Evolutionary conservation across 2,888 invertebrate genomes (phyloP), one percentile per base, ranked within the genome.

Genomic region (Scaptomyza cyrtandrae): DNA sequence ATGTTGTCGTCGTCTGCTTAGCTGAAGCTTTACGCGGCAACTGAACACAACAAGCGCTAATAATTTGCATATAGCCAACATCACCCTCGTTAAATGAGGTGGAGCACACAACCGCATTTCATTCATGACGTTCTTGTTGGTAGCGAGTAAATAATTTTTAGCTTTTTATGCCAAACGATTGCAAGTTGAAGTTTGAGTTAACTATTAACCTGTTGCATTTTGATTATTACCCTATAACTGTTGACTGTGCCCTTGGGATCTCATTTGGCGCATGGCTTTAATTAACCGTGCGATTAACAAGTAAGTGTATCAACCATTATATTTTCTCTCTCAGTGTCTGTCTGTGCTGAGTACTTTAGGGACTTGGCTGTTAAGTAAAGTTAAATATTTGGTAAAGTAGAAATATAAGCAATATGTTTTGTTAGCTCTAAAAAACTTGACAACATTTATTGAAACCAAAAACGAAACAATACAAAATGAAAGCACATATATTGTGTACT

Each of bases 121-220:
- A 75, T 62, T 57, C 45, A 53, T 73, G 64, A 62, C 44, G 44
- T 44, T 45, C 37, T 43, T 48, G 54, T 57, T 75, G 62, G 57
- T 55, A 56, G 56, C 19, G 68, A 69, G 82, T 67, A 84, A 82
- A 82, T 86, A 86, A 71, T 75, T 86, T 67, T 44, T 33, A 66
- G 49, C 59, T 66, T 83, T 86, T 84, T 60, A 86, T 78, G 70
- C 61, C 52, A 44, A 71, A 57, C 53, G 44, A 43, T 19, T 24
- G 46, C 53, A 43, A 41, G 46, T 37, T 45, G 13, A 6, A 45
- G 44, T 45, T 13, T 59, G 41, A 41, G 16, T 41, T 41, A 46
- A 44, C 59, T 70, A 75, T 81, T 84, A 75, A 84, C 67, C 75
- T 71, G 81, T 73, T 79, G 72, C 75, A 74, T 71, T 88, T 80